These are phyloP conservation scores for Tachypleus tridentatus DNA, from an alignment of 1,140 invertebrate genomes.

Conservation along the genomic window DNA sequence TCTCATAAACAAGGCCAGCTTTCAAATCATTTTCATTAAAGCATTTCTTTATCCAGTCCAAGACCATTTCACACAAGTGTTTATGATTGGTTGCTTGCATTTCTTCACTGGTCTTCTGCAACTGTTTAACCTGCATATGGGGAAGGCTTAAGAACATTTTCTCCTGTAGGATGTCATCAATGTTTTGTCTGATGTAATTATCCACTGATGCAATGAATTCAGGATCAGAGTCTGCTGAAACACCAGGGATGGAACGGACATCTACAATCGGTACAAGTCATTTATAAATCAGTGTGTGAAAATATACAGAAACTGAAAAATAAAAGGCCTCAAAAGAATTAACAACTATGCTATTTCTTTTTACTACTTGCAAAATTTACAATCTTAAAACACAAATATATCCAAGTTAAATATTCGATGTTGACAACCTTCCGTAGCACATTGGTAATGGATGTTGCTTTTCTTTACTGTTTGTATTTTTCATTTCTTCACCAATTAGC, in stretches of 20 bases:
- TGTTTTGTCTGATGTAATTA: conserved; percentile 54
- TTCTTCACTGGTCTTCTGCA: conserved; percentile 49
- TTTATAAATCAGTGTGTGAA: neutral
- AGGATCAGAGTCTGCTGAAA: conserved; percentile 41
- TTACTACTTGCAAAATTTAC: no score
- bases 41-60: conserved; percentile 52
- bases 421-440: no score
- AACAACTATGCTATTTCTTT: conserved; percentile 1
- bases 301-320: neutral
- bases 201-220: conserved; percentile 50
- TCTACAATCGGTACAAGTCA: conserved; percentile 28
- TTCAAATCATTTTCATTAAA: neutral
- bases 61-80: conserved; percentile 47
- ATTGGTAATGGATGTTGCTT: no score
- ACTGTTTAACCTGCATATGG: conserved; percentile 50
- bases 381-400: no score
- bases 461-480: no score
- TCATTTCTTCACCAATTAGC: no score
- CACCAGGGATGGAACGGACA: conserved; percentile 51
- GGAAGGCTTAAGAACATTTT: conserved; percentile 46
- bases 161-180: conserved; percentile 45
- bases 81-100: conserved; percentile 40
- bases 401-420: no score
- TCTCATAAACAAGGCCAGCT: no score
- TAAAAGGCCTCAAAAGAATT: conserved; percentile 2